phyloP scores from a whole-genome alignment of 2,888 invertebrate species.

The Dexiosoma caninum region DNA sequence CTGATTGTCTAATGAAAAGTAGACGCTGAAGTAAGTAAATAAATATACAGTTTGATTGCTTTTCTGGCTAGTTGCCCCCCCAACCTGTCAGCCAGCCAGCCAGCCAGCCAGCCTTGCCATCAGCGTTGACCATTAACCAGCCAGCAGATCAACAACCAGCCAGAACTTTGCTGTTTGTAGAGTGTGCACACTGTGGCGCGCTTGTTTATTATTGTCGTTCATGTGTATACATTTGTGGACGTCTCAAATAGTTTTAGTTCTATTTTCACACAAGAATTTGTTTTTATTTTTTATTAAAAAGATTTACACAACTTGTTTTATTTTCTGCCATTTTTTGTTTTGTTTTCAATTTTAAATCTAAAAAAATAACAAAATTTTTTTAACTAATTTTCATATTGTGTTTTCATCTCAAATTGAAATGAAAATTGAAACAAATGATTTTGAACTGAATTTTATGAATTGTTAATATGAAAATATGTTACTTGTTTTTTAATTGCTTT shows the following conservation, averaged over 20 bases:
- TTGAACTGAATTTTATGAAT: conserved; percentile 1
- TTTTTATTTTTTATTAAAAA: not conserved
- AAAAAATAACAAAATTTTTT: conserved; percentile 6
- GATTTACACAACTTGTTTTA: not conserved
- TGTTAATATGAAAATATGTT: not conserved
- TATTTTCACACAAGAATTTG: conserved; percentile 14
- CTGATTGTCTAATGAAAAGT: conserved; percentile 68
- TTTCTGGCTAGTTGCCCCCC: conserved; percentile 51
- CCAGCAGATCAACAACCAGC: not conserved
- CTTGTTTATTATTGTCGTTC: conserved; percentile 15
- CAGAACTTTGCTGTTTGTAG: conserved; percentile 42
- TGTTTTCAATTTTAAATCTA: not conserved
- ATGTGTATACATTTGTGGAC: not conserved
- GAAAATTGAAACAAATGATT: conserved; percentile 13
- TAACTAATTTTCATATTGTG: conserved; percentile 5
- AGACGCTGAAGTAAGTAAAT: conserved; percentile 58
- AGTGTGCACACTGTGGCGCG: conserved; percentile 40
- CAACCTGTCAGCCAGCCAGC: conserved; percentile 18
- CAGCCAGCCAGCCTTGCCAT: conserved; percentile 7
- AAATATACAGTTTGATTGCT: conserved; percentile 48
- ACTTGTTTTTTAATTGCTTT: not conserved
- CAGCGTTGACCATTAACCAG: conserved; percentile 13
- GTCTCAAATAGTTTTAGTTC: conserved; percentile 46
- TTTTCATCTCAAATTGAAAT: conserved; percentile 21
- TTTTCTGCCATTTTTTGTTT: conserved; percentile 2